A percentile compares a stretch with the other conserved stretches of the same genome.
Conservation (phyloP, 2,797 vertebrate species). For the Spinus pinus region DNA sequence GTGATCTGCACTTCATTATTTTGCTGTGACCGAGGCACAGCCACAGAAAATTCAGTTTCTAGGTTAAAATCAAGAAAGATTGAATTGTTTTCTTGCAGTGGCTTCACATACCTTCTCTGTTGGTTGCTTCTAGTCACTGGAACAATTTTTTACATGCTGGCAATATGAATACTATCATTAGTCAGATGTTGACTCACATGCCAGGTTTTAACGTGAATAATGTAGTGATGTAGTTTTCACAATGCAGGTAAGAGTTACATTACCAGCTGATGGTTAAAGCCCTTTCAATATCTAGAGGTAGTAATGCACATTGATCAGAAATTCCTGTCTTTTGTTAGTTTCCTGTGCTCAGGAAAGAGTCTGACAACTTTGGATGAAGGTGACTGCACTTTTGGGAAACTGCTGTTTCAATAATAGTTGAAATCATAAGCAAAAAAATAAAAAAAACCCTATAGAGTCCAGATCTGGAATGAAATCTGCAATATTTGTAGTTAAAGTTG, state of each 20-base stretch:
- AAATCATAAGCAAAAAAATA: background rate
- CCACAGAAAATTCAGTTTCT: background rate
- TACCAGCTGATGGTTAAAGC: background rate
- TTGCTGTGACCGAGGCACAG: background rate
- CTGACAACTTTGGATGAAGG: background rate
- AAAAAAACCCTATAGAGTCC: background rate
- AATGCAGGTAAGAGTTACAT: background rate
- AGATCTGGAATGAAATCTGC: background rate
- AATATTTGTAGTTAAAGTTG: background rate
- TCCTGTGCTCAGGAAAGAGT: background rate
- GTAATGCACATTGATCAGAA: background rate
- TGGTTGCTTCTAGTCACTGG: background rate
- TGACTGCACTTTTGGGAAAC: background rate
- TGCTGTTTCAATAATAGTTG: background rate
- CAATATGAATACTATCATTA: background rate
- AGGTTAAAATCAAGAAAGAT: background rate
- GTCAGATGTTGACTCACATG: background rate
- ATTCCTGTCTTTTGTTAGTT: background rate
- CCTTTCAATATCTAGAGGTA: background rate
- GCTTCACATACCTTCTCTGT: background rate
- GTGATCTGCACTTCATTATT: background rate
- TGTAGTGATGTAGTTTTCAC: background rate
- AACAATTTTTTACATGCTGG: background rate
- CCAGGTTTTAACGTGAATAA: background rate
- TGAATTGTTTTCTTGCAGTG: background rate